A percentile compares a stretch with the other conserved stretches of the same genome.
Evolutionary conservation across 2,797 vertebrate genomes (phyloP).

Genomic region (Propithecus perrieri): DNA sequence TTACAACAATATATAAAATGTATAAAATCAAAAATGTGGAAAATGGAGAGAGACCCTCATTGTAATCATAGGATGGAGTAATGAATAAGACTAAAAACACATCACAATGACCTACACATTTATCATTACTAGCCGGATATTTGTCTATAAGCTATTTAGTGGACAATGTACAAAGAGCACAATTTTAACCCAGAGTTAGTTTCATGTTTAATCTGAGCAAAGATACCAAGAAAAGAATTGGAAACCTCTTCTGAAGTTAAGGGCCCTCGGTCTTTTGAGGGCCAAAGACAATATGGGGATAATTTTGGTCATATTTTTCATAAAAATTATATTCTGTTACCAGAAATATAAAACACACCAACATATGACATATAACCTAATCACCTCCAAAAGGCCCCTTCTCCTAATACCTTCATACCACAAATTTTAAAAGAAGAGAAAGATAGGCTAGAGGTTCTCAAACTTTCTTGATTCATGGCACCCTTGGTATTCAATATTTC

Average conservation of each 20-base stretch:
- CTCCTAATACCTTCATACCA: not conserved
- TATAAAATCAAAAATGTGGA: not conserved
- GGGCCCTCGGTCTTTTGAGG: not conserved
- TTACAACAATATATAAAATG: not conserved
- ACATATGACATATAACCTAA: not conserved
- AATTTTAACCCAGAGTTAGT: not conserved
- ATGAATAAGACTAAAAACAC: not conserved
- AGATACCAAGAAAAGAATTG: not conserved
- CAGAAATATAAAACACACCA: not conserved
- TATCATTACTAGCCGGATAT: not conserved
- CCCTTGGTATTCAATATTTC: not conserved
- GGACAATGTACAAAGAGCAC: not conserved
- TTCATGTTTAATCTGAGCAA: not conserved
- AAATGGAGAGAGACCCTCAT: not conserved
- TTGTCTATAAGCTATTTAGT: not conserved
- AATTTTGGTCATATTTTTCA: not conserved
- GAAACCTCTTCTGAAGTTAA: not conserved
- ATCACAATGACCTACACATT: not conserved
- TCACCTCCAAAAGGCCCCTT: no score
- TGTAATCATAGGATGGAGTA: not conserved
- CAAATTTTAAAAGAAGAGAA: not conserved
- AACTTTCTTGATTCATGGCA: not conserved
- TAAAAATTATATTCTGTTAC: not conserved
- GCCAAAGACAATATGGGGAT: not conserved
- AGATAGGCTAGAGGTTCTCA: not conserved